phyloP scores from a whole-genome alignment of 2,888 invertebrate genomes.

The Toxonevra muliebris region DNA sequence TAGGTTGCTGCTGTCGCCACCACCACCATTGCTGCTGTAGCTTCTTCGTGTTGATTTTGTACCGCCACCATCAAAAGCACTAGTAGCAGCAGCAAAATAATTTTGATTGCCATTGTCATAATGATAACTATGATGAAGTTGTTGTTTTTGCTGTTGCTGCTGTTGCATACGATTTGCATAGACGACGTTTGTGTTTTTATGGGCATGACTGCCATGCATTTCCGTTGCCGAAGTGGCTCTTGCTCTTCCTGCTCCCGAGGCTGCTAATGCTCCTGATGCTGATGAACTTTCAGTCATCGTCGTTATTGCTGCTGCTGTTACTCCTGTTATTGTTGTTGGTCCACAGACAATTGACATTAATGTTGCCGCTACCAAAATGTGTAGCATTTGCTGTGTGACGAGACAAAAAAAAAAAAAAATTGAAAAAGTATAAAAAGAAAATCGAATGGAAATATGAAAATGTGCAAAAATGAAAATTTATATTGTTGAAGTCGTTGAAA shows the following conservation, averaged over 20 bases:
- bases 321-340: constrained; percentile 37
- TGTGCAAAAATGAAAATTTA: constrained; percentile 8
- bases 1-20: constrained; percentile 20
- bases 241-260: background rate
- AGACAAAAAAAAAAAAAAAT: constrained; percentile 16
- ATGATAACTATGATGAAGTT: constrained; percentile 35
- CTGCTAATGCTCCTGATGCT: constrained; percentile 23
- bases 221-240: constrained; percentile 37
- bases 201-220: constrained; percentile 43
- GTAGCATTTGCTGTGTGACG: constrained; percentile 45
- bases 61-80: constrained; percentile 17
- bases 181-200: constrained; percentile 44
- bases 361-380: constrained; percentile 46
- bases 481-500: background rate
- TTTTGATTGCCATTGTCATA: constrained; percentile 26
- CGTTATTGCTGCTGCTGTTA: constrained; percentile 31
- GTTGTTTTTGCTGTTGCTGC: constrained; percentile 28
- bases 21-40: constrained; percentile 36
- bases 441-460: constrained; percentile 30
- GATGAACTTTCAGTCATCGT: constrained; percentile 29
- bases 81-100: constrained; percentile 10
- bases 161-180: constrained; percentile 48
- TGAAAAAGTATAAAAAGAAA: constrained; percentile 30
- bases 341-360: constrained; percentile 48
- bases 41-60: constrained; percentile 33